A percentile compares a stretch with the other conserved stretches of the same genome.
phyloP scores from a whole-genome alignment of 2,797 vertebrate species.

The Gambusia yucatana region DNA sequence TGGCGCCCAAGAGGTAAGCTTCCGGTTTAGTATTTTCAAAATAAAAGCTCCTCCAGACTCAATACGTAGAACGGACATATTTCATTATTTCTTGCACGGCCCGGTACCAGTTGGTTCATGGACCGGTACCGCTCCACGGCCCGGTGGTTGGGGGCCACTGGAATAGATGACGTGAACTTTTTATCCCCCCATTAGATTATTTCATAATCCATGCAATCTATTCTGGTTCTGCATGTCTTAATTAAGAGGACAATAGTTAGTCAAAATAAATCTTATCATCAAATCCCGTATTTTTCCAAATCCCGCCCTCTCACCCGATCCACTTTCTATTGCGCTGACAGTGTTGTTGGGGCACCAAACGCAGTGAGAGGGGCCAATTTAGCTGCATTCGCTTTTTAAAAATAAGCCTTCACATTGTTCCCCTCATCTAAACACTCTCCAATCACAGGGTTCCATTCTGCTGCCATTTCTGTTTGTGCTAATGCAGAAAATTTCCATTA shows the following conservation, averaged over 20 bases:
- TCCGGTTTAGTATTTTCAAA: too few species aligned
- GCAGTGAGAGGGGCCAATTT: conserved; percentile 12
- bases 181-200: conserved; percentile 6
- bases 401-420: conserved; percentile 46
- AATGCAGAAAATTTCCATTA: conserved; percentile 63
- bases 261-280: conserved; percentile 10
- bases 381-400: conserved; percentile 20
- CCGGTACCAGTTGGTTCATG: too few species aligned
- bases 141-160: too few species aligned
- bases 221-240: neutral
- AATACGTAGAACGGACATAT: too few species aligned
- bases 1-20: too few species aligned
- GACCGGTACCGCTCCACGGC: too few species aligned
- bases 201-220: neutral
- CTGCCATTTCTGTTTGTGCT: conserved; percentile 45
- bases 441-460: conserved; percentile 36
- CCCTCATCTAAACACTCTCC: conserved; percentile 25
- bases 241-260: conserved; percentile 12
- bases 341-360: conserved; percentile 37
- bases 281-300: conserved; percentile 37
- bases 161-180: neutral
- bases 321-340: conserved; percentile 16
- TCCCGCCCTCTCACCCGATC: conserved; percentile 9
- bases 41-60: too few species aligned
- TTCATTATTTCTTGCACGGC: too few species aligned